phyloP scores from a whole-genome alignment of 1,140 invertebrate species.

The Drosophila quadrilineata region DNA sequence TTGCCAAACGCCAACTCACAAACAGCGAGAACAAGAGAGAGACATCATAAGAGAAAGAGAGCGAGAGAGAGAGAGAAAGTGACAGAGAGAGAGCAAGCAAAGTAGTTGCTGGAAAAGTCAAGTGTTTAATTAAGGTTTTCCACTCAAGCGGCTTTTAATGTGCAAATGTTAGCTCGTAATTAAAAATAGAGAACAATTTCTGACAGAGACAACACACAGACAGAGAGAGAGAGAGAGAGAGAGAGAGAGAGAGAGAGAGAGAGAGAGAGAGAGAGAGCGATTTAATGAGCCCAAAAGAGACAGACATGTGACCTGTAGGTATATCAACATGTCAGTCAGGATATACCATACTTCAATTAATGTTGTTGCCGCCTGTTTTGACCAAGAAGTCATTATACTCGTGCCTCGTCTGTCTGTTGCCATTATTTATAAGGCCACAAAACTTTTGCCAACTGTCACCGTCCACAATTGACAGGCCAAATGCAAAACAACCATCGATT shows the following conservation, averaged over 20 bases:
- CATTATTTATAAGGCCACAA: too few relatives aligned
- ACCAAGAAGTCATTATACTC: not conserved
- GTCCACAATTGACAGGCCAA: too few relatives aligned
- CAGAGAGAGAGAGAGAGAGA: not conserved
- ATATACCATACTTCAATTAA: slow-evolving; percentile 33
- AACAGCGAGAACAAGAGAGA: slow-evolving; percentile 5
- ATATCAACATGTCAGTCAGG: slow-evolving; percentile 24
- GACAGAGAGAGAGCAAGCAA: not conserved
- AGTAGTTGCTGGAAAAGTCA: slow-evolving; percentile 40
- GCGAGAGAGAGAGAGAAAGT: not conserved
- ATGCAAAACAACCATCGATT: too few relatives aligned
- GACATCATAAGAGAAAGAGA: not conserved
- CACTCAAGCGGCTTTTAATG: slow-evolving; percentile 43
- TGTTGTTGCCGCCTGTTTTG: not conserved
- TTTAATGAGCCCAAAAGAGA: not conserved
- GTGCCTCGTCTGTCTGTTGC: not conserved
- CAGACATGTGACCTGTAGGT: slow-evolving; percentile 7
- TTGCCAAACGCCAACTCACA: slow-evolving; percentile 26
- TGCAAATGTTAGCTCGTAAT: slow-evolving; percentile 36
- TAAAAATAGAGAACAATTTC: slow-evolving; percentile 31
- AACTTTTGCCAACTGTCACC: too few relatives aligned
- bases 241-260: not conserved
- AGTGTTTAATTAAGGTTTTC: slow-evolving; percentile 61
- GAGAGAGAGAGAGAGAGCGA: not conserved
- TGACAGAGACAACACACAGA: too few relatives aligned